Evolutionary conservation across 2,888 invertebrate species (phyloP).

Genomic region (Drosophila fulvimacula): DNA sequence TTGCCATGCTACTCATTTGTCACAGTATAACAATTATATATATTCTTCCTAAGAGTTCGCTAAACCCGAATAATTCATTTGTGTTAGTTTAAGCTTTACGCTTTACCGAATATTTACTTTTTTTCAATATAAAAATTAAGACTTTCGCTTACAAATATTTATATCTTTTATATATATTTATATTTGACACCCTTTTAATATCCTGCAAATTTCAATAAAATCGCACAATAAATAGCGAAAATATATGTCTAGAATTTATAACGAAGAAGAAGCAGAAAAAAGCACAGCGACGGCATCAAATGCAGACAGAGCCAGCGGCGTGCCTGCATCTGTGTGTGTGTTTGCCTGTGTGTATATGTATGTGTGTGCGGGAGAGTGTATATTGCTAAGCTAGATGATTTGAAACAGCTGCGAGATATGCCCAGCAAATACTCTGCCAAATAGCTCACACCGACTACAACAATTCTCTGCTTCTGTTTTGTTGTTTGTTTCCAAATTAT

Average conservation of each 20-base stretch:
- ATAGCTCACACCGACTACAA: background rate
- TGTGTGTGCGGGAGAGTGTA: background rate
- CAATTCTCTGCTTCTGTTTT: background rate
- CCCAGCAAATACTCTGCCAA: constrained; percentile 1
- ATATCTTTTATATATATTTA: too few species aligned
- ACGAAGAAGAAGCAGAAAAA: background rate
- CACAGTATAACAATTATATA: too few species aligned
- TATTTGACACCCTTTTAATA: background rate
- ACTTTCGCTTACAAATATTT: too few species aligned
- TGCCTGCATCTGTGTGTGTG: background rate
- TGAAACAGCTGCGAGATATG: constrained; percentile 1
- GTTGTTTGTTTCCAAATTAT: background rate
- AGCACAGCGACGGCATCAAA: background rate
- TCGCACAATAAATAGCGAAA: background rate
- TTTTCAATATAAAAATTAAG: too few species aligned
- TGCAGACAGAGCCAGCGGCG: background rate
- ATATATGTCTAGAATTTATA: background rate
- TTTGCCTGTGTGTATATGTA: background rate
- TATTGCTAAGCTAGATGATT: background rate
- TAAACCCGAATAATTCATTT: too few species aligned
- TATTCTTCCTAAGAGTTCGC: too few species aligned
- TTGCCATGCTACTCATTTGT: too few species aligned
- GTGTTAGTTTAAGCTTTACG: too few species aligned
- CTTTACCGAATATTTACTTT: too few species aligned
- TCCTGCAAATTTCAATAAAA: background rate